These are phyloP conservation scores for Pontoporia blainvillei DNA, from an alignment of 2,113 vertebrate genomes.

Conservation along the genomic window DNA sequence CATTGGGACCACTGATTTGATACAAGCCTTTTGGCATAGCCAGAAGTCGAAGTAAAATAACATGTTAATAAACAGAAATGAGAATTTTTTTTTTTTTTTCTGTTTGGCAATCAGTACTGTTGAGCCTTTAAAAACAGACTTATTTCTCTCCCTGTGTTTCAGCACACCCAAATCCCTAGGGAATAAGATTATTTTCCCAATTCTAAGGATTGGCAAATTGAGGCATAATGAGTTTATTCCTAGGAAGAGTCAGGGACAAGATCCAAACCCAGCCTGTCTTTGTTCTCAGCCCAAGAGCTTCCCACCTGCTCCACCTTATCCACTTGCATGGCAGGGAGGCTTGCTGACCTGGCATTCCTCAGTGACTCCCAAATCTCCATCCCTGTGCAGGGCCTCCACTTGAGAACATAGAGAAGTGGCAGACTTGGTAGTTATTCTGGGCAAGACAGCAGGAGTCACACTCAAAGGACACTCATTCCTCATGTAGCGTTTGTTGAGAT, in stretches of 20 bases:
- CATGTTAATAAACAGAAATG: conserved; percentile 9
- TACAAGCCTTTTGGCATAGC: neutral
- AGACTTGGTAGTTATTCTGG: too few species aligned
- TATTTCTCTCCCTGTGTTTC: neutral
- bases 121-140: neutral
- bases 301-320: accelerated
- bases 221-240: neutral
- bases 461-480: neutral
- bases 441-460: accelerated
- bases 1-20: neutral
- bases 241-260: neutral
- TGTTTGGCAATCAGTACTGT: neutral
- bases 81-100: neutral
- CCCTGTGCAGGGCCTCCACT: accelerated
- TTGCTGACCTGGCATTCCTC: accelerated
- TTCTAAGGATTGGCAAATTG: neutral
- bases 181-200: neutral
- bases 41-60: neutral
- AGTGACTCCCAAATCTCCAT: neutral
- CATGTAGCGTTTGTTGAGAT: neutral
- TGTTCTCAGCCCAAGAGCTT: neutral
- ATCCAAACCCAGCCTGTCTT: neutral
- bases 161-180: neutral
- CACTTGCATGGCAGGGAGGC: accelerated
- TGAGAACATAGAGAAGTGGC: neutral